Percentiles rank a stretch among this genome's conserved stretches.
These are phyloP conservation scores for Decapterus maruadsi DNA, from an alignment of 2,797 vertebrate species.

Conservation along the genomic window DNA sequence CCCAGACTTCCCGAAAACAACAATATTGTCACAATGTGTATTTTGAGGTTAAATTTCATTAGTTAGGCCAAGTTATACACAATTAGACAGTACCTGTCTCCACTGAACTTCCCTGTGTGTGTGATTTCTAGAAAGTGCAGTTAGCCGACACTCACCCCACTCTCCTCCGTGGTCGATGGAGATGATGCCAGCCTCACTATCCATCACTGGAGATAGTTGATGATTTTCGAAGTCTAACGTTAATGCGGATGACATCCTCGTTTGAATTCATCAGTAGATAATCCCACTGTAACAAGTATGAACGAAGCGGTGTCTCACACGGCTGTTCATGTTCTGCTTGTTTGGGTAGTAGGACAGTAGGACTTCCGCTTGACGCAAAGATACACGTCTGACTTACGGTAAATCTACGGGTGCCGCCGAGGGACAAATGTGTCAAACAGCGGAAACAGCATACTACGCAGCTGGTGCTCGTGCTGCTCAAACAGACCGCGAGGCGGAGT, in stretches of 20 bases:
- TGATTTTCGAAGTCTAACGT: constrained; percentile 73
- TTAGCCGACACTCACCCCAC: constrained; percentile 78
- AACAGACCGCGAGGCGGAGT: constrained; percentile 61
- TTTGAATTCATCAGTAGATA: constrained; percentile 76
- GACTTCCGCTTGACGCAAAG: constrained; percentile 41
- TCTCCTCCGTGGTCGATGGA: constrained; percentile 84
- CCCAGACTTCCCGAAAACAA: background rate
- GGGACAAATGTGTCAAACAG: constrained; percentile 29
- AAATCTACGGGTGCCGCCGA: constrained; percentile 73
- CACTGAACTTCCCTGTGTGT: no score
- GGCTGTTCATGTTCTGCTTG: constrained; percentile 17
- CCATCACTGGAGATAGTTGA: constrained; percentile 63
- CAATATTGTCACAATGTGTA: rapidly evolving
- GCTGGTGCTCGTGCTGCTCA: background rate
- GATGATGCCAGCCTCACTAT: constrained; percentile 59
- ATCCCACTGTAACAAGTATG: background rate
- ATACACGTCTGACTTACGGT: constrained; percentile 82
- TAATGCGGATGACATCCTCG: constrained; percentile 77
- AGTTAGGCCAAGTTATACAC: no score
- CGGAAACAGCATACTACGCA: rapidly evolving
- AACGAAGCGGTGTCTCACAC: background rate
- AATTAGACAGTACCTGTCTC: rapidly evolving
- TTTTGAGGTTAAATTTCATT: rapidly evolving
- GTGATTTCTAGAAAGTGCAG: constrained; percentile 24
- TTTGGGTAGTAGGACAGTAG: background rate